phyloP scores from a whole-genome alignment of 2,888 invertebrate genomes.

The Rhingia campestris region DNA sequence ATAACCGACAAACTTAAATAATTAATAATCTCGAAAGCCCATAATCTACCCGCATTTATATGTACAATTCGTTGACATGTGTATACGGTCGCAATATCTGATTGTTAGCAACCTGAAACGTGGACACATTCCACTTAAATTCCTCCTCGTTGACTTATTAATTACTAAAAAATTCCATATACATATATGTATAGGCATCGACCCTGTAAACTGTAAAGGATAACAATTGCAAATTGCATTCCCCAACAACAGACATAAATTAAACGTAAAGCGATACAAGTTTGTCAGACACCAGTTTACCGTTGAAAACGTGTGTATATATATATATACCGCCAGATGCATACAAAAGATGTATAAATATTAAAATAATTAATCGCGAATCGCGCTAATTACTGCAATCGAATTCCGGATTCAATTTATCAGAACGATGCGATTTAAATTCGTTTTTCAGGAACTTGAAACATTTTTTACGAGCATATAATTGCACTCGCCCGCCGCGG shows the following conservation, averaged over 20 bases:
- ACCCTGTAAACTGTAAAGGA: background rate
- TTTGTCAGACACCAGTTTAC: conserved; percentile 32
- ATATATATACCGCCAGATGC: background rate
- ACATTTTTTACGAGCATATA: background rate
- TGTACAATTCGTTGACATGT: background rate
- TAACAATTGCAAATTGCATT: conserved; percentile 20
- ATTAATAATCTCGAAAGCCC: background rate
- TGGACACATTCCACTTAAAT: background rate
- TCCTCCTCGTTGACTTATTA: conserved; percentile 45
- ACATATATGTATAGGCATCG: no score
- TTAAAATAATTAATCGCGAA: conserved; percentile 14
- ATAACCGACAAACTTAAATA: background rate
- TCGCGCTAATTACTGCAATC: conserved; percentile 60
- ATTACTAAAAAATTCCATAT: conserved; percentile 13
- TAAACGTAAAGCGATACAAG: conserved; percentile 46
- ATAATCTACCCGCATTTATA: background rate
- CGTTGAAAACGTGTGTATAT: conserved; percentile 11
- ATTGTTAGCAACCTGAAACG: background rate
- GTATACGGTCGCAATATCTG: background rate
- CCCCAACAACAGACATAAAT: conserved; percentile 35
- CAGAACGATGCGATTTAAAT: conserved; percentile 56
- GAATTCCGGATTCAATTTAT: conserved; percentile 63
- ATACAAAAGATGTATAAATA: conserved; percentile 21
- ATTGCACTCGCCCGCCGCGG: no score
- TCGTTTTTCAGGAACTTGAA: conserved; percentile 17